Conservation (phyloP, 2,113 vertebrate genomes). For the Protobothrops flavoviridis region DNA sequence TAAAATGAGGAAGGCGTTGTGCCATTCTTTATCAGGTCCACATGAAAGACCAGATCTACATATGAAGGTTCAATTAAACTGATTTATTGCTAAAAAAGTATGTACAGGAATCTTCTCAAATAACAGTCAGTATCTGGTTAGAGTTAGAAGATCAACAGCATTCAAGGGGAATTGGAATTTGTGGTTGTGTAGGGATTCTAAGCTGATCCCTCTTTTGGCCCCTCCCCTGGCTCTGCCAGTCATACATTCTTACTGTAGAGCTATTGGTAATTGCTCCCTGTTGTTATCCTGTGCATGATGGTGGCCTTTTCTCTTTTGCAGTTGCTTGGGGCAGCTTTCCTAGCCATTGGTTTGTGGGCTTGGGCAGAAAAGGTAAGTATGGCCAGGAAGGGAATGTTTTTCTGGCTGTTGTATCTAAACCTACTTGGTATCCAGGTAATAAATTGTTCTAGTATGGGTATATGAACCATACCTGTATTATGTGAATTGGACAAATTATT, state of each 20-base stretch:
- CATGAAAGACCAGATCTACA: not conserved
- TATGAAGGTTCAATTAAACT: not conserved
- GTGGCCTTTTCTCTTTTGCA: conserved; percentile 55
- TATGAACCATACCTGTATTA: not conserved
- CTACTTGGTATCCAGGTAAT: not conserved
- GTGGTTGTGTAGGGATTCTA: not conserved
- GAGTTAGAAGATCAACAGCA: not conserved
- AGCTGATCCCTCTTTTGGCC: not conserved
- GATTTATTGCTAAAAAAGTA: not conserved
- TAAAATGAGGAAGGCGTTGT: not conserved
- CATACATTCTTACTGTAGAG: not conserved
- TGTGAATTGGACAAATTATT: no score
- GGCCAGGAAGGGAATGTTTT: not conserved
- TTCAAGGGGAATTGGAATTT: not conserved
- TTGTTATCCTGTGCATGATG: not conserved
- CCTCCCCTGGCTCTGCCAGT: not conserved
- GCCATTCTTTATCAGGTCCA: not conserved
- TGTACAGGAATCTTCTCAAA: not conserved
- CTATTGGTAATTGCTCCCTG: no score
- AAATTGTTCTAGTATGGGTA: not conserved
- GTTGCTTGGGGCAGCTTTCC: conserved; percentile 88
- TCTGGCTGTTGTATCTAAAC: not conserved
- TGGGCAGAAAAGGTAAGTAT: conserved; percentile 91
- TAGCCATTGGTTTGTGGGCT: conserved; percentile 89
- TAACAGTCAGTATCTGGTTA: not conserved